Base-by-base conservation (phyloP, 2,113 vertebrate genomes). In the Carlito syrichta region DNA sequence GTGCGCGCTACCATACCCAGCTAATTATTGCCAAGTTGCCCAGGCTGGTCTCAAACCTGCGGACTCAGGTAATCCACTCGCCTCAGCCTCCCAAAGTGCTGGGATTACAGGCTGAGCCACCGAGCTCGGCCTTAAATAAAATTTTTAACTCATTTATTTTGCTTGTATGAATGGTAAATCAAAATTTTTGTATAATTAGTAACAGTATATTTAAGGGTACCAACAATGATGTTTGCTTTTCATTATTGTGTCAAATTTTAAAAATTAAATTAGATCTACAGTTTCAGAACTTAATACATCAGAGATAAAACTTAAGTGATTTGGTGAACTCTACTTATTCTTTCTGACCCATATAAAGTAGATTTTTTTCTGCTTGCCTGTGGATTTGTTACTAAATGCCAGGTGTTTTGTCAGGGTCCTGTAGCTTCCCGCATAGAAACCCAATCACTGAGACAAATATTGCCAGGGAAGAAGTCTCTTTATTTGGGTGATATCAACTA, bases 291-390 rank as follows among this genome's bases (percentile, higher is more conserved):
- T 78, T 71, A 78, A 81, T 71, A 78, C 87, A 79, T 94, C 43
- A 92, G 12, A 77, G 38, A 23, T 69, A 82, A 92, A 89, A 96
- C 10, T 89, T 85, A 95, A 73, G 71, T 87, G 87, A 91, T 73
- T 91, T 95, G 6, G 12, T 86, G 45, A 86, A 62, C 16, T 52
- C 43, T 92, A 50, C 27, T 92, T 87, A 93, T 82, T 93, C 48
- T 89, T 94, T 86, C 66, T 20, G 0, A 56, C 56, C 20, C 56
- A 83, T 71, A 77, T 79, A 69, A 89, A 95, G 40, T 56, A 77
- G 17, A 50, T 89, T 14, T 66, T 66, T 93, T 91, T 95, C 71
- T 81, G 50, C n/a, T 94, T 93, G 68, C 48, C 38, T 81, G 14
- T 95, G 38, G 88, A 85, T n/a, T n/a, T n/a, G n/a, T n/a, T n/a